These are phyloP conservation scores for Steatocranus sp. DNA, from an alignment of 2,797 vertebrate species.

Conservation along the genomic window DNA sequence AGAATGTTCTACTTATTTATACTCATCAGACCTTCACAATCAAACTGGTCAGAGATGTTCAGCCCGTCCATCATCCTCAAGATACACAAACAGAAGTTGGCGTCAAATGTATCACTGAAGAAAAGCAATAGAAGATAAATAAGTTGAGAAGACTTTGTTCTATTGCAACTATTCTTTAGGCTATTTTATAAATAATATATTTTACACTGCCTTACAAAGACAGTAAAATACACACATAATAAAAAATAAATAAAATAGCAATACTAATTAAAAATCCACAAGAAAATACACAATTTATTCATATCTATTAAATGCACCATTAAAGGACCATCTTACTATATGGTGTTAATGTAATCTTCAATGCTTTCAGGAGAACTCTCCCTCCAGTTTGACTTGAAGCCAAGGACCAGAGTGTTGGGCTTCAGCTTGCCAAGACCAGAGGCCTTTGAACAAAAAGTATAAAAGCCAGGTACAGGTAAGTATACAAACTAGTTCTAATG, in stretches of 20 bases:
- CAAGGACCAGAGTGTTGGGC: constrained; percentile 75
- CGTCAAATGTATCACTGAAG: constrained; percentile 75
- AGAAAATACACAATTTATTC: not conserved
- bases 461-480: not conserved
- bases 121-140: not conserved
- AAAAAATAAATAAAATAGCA: not conserved
- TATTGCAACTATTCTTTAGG: not conserved
- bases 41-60: constrained; percentile 63
- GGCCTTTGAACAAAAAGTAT: constrained; percentile 42
- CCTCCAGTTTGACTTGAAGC: constrained; percentile 79
- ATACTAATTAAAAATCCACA: not conserved
- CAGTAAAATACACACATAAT: not conserved
- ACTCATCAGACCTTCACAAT: constrained; percentile 61
- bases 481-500: not conserved
- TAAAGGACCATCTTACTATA: constrained; percentile 63
- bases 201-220: not conserved
- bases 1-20: not conserved
- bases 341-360: constrained; percentile 74
- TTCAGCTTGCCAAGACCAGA: constrained; percentile 77
- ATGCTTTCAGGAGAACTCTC: constrained; percentile 51
- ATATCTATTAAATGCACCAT: not conserved
- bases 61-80: constrained; percentile 72
- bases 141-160: not conserved
- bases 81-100: constrained; percentile 72
- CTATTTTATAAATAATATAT: fast-evolving